A percentile compares a stretch with the other conserved stretches of the same genome.
These are phyloP conservation scores for Ptilorrhoa leucosticta DNA, from an alignment of 2,113 vertebrate genomes.

Conservation along the genomic window DNA sequence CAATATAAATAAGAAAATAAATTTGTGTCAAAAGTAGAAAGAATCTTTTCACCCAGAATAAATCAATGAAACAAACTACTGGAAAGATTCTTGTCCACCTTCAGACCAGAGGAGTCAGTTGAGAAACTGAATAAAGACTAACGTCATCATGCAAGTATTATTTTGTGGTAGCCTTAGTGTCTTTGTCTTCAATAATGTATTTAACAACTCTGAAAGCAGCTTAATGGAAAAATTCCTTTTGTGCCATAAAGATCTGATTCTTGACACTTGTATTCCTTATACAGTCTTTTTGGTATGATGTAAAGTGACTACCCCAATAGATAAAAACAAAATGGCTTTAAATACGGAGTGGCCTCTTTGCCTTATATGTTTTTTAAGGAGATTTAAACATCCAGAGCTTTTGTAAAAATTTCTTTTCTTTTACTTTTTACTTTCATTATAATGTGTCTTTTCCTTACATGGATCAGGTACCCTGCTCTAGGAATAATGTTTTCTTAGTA, in stretches of 20 bases:
- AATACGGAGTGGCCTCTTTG: constrained; percentile 19
- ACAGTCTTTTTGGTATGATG: constrained; percentile 60
- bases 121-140: constrained; percentile 62
- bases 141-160: constrained; percentile 32
- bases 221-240: constrained; percentile 39
- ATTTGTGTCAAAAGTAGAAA: constrained; percentile 28
- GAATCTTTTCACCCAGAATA: constrained; percentile 31
- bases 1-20: constrained; percentile 38
- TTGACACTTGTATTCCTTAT: constrained; percentile 37
- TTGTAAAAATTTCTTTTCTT: neutral
- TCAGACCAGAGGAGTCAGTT: constrained; percentile 37
- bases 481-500: neutral
- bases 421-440: neutral
- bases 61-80: neutral
- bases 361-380: neutral
- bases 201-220: constrained; percentile 41
- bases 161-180: constrained; percentile 62
- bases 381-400: neutral
- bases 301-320: constrained; percentile 59
- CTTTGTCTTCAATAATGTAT: constrained; percentile 50
- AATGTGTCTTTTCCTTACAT: neutral
- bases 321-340: constrained; percentile 62
- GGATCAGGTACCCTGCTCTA: neutral
- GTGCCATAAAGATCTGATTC: constrained; percentile 48
- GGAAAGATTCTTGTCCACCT: constrained; percentile 22